These are phyloP conservation scores for Aphaenogaster rudis DNA, from an alignment of 1,140 invertebrate genomes.

Conservation along the genomic window DNA sequence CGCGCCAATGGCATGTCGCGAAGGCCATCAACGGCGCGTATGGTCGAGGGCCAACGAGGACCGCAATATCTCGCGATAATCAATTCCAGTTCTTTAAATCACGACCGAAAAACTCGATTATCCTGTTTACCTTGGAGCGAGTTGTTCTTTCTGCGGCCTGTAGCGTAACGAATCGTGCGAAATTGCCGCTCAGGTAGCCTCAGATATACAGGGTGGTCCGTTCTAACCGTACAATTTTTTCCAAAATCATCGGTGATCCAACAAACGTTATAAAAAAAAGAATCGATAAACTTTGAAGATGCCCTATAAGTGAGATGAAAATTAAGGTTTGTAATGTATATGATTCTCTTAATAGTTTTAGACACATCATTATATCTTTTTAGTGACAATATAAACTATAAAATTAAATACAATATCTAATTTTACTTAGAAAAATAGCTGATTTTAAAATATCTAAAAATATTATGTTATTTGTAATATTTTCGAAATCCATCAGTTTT, in stretches of 20 bases:
- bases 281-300: background rate
- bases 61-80: conserved; percentile 64
- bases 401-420: conserved; percentile 4
- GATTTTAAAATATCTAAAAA: background rate
- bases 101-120: conserved; percentile 67
- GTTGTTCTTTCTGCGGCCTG: conserved; percentile 51
- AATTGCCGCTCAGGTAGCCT: conserved; percentile 65
- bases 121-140: conserved; percentile 68
- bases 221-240: conserved; percentile 42
- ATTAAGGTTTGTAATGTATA: background rate
- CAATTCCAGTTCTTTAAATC: conserved; percentile 67
- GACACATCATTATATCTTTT: too few relatives aligned
- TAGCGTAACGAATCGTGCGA: conserved; percentile 66
- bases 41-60: conserved; percentile 55
- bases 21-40: conserved; percentile 56
- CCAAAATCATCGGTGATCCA: conserved; percentile 13
- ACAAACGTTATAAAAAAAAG: conserved; percentile 4
- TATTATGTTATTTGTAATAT: background rate
- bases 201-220: conserved; percentile 55
- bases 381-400: background rate
- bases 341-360: background rate
- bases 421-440: background rate
- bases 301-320: background rate
- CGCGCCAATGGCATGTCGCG: conserved; percentile 46
- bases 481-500: background rate